Evolutionary conservation across 1,140 invertebrate species (phyloP), one percentile per base, ranked within the genome.

Genomic region (Drosophila orena): DNA sequence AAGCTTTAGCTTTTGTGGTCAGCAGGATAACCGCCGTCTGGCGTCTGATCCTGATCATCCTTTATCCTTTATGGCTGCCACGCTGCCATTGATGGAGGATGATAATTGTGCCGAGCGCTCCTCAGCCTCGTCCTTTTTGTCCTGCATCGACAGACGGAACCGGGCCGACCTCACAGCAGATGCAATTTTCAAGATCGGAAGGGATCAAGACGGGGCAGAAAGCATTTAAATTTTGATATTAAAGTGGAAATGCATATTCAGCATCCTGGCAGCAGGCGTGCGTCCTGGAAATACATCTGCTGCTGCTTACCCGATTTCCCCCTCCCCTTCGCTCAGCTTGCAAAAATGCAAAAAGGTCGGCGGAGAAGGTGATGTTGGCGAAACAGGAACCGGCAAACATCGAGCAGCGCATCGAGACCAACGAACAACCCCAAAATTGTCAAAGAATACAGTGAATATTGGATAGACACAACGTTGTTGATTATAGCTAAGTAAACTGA

Each of bases 231-330:
- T 85, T 90, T 85, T 85, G 69, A 90, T 90, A 90, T 90, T 90
- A 90, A 90, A 90, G 74, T 90, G 81, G 86, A 90, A 90, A 90
- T 90, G 85, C 85, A 90, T 90, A 90, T 90, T 90, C 86, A 90
- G 85, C 85, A 90, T 90, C 85, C 85, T 90, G 84, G 85, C 84
- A 86, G 85, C 80, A 90, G 77, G 81, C 81, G 75, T 53, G 79
- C 73, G 84, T 89, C 80, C 59, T 75, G 68, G 57, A 89, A 81
- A 90, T 85, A 90, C 85, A 90, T 88, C 85, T 90, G 85, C 84
- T 89, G 71, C 61, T 69, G 66, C 54, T 77, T 65, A 68, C 64
- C 64, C 64, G 62, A 47, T 54, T 35, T 54, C 35, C 62, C 37
- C 62, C 66, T 49, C 65, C 53, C 27, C 10, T 24, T 17, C 35